Evolutionary conservation across 2,113 vertebrate species (phyloP), one percentile per base, ranked within the genome.

Genomic region (Vireo altiloquus): DNA sequence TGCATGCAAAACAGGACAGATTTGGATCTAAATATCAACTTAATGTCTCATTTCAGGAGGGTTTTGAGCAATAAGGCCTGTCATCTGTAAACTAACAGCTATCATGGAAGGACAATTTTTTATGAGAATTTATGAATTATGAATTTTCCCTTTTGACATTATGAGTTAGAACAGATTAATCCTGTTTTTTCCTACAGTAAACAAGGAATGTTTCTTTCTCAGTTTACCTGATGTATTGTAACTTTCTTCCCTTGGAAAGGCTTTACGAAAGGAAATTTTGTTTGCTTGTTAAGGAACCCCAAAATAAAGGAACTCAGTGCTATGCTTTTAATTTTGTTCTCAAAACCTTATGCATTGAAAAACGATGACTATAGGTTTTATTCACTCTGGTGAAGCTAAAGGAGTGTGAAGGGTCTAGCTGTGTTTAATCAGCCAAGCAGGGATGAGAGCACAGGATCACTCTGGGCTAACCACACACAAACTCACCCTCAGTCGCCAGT

Each of bases 91-190:
- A 23, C 25, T 90, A 68, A 78, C 21, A 88, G 9, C 61, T 46
- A 79, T 81, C 84, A 40, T 49, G 46, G 46, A 35, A 56, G 56
- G 13, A 42, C 87, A 42, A 56, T 59, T 81, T 94, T 82, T 65
- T 12, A 94, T 88, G 49, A 83, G 46, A 66, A 66, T 88, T 85
- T 85, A 92, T 82, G 37, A 96, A 94, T 96, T 96, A 89, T 76
- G 18, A 78, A 89, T 95, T 88, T 77, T 90, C n/a, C 54, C 35
- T 90, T 94, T 92, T 85, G 86, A 89, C 53, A 50, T 18, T 47
- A 31, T 44, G 25, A 76, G 33, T 86, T 83, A 75, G 74, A 90
- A 68, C 24, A 71, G 57, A 85, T 76, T 74, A 87, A 69, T 72
- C 57, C 53, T 61, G 11, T 72, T 92, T 76, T 44, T 82, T 69